A percentile compares a stretch with the other conserved stretches of the same genome.
phyloP scores from a whole-genome alignment of 2,113 vertebrate species.

The Mugil cephalus region DNA sequence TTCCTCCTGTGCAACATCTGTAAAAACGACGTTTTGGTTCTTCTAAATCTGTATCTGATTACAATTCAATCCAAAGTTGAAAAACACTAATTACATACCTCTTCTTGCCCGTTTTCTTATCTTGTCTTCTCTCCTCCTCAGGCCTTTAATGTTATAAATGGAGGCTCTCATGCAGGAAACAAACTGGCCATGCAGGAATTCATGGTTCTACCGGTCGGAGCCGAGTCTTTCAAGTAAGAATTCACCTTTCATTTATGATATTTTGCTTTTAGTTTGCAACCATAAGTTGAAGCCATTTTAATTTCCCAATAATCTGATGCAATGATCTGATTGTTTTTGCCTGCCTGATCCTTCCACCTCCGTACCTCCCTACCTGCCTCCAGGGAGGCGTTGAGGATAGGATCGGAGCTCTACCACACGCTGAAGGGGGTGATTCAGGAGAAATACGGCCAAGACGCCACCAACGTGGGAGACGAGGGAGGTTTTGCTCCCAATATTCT shows the following conservation, averaged over 20 bases:
- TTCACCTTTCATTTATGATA: too few species aligned
- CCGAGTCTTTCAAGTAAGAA: slow-evolving; percentile 89
- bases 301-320: too few species aligned
- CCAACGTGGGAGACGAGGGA: slow-evolving; percentile 94
- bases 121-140: slow-evolving; percentile 48
- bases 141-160: slow-evolving; percentile 97
- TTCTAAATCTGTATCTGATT: too few species aligned
- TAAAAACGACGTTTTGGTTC: too few species aligned
- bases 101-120: not conserved
- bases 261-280: too few species aligned
- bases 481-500: slow-evolving; percentile 96
- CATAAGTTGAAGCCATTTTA: not conserved
- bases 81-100: too few species aligned
- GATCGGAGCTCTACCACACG: slow-evolving; percentile 96
- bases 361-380: fast-evolving
- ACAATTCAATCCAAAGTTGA: too few species aligned
- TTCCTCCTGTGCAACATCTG: not conserved
- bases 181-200: slow-evolving; percentile 98
- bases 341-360: not conserved
- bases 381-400: slow-evolving; percentile 93
- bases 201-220: slow-evolving; percentile 96
- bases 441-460: slow-evolving; percentile 96
- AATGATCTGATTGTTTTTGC: not conserved
- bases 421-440: slow-evolving; percentile 95
- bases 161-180: slow-evolving; percentile 95